phyloP scores from a whole-genome alignment of 2,113 vertebrate species.

The Mugil cephalus region DNA sequence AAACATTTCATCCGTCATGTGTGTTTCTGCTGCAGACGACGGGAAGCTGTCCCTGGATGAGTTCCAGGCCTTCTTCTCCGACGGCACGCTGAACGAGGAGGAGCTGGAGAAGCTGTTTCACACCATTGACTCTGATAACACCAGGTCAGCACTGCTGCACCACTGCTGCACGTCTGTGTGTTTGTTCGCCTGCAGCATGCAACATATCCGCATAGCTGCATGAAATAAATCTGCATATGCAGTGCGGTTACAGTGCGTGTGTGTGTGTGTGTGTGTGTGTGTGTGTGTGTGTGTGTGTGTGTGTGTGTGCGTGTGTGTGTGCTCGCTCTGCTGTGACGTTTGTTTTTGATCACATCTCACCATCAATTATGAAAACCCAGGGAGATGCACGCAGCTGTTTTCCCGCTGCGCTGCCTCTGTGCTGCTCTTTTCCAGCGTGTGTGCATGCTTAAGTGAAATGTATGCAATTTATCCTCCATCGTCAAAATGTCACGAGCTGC shows the following conservation, averaged over 20 bases:
- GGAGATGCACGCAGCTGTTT: conserved; percentile 19
- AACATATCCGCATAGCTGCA: background rate
- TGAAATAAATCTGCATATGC: conserved; percentile 32
- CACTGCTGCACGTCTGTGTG: background rate
- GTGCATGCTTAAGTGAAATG: conserved; percentile 8
- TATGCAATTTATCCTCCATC: conserved; percentile 24
- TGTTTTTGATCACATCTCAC: conserved; percentile 26
- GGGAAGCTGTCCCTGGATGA: conserved; percentile 97
- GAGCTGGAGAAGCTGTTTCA: conserved; percentile 97
- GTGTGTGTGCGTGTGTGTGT: too few relatives aligned
- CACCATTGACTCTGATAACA: conserved; percentile 97
- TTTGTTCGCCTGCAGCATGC: conserved; percentile 6
- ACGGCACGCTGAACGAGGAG: conserved; percentile 93
- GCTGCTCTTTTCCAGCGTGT: background rate
- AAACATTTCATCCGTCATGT: conserved; percentile 10
- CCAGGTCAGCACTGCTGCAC: conserved; percentile 85
- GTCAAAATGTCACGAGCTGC: conserved; percentile 26
- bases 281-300: too few relatives aligned
- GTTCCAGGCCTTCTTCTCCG: conserved; percentile 98
- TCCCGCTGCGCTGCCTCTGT: conserved; percentile 20
- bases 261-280: conserved; percentile 5
- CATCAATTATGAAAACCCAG: conserved; percentile 38
- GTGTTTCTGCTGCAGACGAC: conserved; percentile 87
- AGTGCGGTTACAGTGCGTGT: background rate
- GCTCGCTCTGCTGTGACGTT: conserved; percentile 18